Evolutionary conservation across 2,797 vertebrate species (phyloP), one percentile per base, ranked within the genome.

Genomic region (Erpetoichthys calabaricus): DNA sequence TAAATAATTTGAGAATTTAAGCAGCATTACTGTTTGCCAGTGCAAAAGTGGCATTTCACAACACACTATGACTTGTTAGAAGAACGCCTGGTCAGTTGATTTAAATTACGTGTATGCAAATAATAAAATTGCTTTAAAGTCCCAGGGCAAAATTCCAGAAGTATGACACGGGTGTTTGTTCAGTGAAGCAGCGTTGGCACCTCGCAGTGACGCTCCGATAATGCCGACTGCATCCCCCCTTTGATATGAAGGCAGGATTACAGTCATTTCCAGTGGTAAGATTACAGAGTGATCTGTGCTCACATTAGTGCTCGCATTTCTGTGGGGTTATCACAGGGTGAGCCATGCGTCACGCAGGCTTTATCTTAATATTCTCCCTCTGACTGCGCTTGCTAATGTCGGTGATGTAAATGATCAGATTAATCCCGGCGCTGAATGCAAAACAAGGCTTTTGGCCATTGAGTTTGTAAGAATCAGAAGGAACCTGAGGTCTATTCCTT

Each of bases 351-450:
- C 47, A 49, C 47, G n/a, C 68, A 65, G 72, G 76, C 76, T 77
- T 80, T 84, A 81, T 83, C 82, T 84, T 77, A 78, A 83, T 81
- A 78, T 78, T 81, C 75, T 74, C 77, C 79, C 81, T 81, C 80
- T 79, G 77, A 82, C 82, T 80, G 81, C 80, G 79, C 76, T 78
- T 79, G 70, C 74, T 81, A 82, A 80, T 78, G 79, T 81, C 78
- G 80, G 75, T 6, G 8, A 25, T 51, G 50, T 8, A 51, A 54
- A 54, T 4, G 41, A 54, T 54, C 75, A 76, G 78, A 81, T 54
- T 81, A 53, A 83, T 81, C 76, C 77, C 75, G 77, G 76, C 25
- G 25, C 25, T 25, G 25, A 25, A 25, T 25, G 25, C 25, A 25
- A 25, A 25, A 25, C 25, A 25, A 25, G 25, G 25, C 25, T 25